Evolutionary conservation across 2,888 invertebrate species (phyloP), one percentile per base, ranked within the genome.

Genomic region (Hecatera dysodea): DNA sequence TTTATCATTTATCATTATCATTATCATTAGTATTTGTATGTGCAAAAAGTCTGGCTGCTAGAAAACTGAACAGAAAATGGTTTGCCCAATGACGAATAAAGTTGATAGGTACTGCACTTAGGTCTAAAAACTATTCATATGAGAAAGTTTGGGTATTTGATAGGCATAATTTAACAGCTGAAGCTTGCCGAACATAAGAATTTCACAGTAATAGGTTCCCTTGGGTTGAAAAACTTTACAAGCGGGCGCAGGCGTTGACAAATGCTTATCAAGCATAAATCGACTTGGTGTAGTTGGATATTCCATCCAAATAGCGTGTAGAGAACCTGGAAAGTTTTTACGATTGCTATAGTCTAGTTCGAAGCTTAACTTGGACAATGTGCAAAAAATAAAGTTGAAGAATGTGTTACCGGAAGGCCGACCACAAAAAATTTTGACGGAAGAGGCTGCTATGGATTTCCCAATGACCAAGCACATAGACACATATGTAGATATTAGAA

Each of bases 1-100:
- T n/a, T n/a, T n/a, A n/a, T n/a, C n/a, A n/a, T n/a, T n/a, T n/a
- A n/a, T n/a, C n/a, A n/a, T n/a, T n/a, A n/a, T n/a, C n/a, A n/a
- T n/a, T n/a, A n/a, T n/a, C n/a, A n/a, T n/a, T n/a, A n/a, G n/a
- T n/a, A n/a, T n/a, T n/a, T n/a, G n/a, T n/a, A 9, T 44, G 8
- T 22, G 29, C 22, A 44, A 33, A 29, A 29, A 33, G 7, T 29
- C 4, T 4, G 8, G 11, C 11, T 7, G 15, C 44, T 63, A 62
- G n/a, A 74, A 73, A 24, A 36, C 44, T 12, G 5, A 27, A 33
- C 36, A 33, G 19, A 22, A 46, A 15, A 27, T 19, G 22, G 11
- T n/a, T 69, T 67, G 68, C 4, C 29, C 33, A 11, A n/a, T 55
- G 4, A 33, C 33, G n/a, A n/a, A n/a, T n/a, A n/a, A n/a, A 33